phyloP scores from a whole-genome alignment of 2,113 vertebrate genomes.

The Bubo scandiacus region DNA sequence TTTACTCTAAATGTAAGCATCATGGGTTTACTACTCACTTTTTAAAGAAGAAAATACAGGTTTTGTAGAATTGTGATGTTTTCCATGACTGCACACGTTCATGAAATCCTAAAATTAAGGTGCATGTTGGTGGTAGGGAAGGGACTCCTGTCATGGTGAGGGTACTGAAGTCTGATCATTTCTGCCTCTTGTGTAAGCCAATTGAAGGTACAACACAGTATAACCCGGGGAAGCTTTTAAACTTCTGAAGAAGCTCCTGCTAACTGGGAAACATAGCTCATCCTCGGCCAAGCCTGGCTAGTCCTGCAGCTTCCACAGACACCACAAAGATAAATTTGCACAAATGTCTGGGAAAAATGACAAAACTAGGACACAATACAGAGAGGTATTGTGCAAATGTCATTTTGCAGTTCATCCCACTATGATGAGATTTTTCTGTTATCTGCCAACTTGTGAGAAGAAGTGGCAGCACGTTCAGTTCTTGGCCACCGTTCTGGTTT shows the following conservation, averaged over 20 bases:
- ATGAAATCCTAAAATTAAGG: not conserved
- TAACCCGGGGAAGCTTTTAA: not conserved
- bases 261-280: accelerated
- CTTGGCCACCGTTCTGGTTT: not conserved
- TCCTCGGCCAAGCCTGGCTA: not conserved
- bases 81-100: accelerated
- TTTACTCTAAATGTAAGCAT: not conserved
- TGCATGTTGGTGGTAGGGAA: not conserved
- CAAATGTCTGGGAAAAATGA: not conserved
- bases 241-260: not conserved
- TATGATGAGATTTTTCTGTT: not conserved
- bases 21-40: accelerated
- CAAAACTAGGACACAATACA: not conserved
- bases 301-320: not conserved
- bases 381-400: not conserved
- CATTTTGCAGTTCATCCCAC: not conserved
- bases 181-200: not conserved
- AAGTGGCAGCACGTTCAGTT: accelerated
- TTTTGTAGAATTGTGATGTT: not conserved
- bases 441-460: not conserved
- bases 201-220: not conserved
- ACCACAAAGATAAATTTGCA: not conserved
- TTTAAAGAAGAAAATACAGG: not conserved
- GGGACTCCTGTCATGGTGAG: not conserved
- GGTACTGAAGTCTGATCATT: not conserved